Evolutionary conservation across 2,888 invertebrate species (phyloP).

Genomic region (Ichneumon xanthorius): DNA sequence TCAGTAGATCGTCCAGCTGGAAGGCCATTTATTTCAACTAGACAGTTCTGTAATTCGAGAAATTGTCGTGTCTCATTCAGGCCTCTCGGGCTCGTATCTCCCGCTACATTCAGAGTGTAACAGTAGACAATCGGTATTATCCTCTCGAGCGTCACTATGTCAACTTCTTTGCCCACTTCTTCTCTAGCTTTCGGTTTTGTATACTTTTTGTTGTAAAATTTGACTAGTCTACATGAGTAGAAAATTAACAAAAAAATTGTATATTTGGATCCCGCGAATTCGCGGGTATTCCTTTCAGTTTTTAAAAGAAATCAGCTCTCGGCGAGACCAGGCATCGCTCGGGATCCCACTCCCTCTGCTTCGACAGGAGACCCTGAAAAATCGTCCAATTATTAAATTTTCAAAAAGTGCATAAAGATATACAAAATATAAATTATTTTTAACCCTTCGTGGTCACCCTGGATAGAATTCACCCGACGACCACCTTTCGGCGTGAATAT

Average conservation of each 20-base stretch:
- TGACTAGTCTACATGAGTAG: slow-evolving; percentile 49
- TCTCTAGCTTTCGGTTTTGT: slow-evolving; percentile 50
- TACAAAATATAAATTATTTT: too few species aligned
- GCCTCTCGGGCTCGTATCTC: slow-evolving; percentile 2
- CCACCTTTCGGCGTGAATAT: too few species aligned
- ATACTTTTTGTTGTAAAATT: slow-evolving; percentile 65
- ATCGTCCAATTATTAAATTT: background rate
- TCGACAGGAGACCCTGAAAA: slow-evolving; percentile 85
- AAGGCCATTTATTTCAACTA: slow-evolving; percentile 86
- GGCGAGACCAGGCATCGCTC: slow-evolving; percentile 80
- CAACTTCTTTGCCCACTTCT: slow-evolving; percentile 60
- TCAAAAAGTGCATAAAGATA: background rate
- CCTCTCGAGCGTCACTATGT: slow-evolving; percentile 60
- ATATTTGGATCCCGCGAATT: slow-evolving; percentile 35
- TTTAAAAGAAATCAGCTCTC: slow-evolving; percentile 78
- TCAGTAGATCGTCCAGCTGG: slow-evolving; percentile 93
- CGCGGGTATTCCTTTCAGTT: slow-evolving; percentile 14
- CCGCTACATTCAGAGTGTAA: background rate
- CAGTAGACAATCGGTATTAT: slow-evolving; percentile 15
- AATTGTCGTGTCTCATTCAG: slow-evolving; percentile 56
- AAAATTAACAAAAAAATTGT: slow-evolving; percentile 70
- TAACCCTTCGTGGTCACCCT: too few species aligned
- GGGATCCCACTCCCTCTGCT: slow-evolving; percentile 86
- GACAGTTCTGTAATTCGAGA: slow-evolving; percentile 72
- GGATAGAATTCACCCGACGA: too few species aligned